Percentiles rank a stretch among this genome's conserved stretches.
Evolutionary conservation across 2,888 invertebrate genomes (phyloP).

Genomic region (Nephrotoma guestfalica): DNA sequence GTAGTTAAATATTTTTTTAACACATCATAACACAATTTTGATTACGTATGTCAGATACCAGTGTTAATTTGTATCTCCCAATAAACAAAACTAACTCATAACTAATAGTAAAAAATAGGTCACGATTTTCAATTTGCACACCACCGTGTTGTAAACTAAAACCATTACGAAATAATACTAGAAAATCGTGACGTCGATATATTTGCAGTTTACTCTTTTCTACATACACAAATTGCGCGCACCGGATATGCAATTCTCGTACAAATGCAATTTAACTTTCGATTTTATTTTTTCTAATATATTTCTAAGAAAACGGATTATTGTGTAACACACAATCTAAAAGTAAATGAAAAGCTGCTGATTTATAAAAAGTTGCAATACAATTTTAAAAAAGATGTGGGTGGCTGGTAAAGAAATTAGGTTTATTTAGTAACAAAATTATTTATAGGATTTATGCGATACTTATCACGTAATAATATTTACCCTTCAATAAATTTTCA

Average conservation of each 20-base stretch:
- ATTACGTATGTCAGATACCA: not conserved
- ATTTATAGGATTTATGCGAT: not conserved
- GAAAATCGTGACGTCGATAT: not conserved
- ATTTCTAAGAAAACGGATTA: not conserved
- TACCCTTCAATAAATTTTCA: not conserved
- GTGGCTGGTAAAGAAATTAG: not conserved
- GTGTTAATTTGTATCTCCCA: too few species aligned
- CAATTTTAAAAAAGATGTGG: not conserved
- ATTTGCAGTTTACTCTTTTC: not conserved
- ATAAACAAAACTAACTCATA: too few species aligned
- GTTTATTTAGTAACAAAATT: not conserved
- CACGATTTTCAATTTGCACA: not conserved
- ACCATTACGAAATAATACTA: not conserved
- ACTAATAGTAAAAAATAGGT: not conserved
- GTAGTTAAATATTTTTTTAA: not conserved
- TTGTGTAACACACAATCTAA: not conserved
- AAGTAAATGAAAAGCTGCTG: not conserved
- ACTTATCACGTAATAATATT: not conserved
- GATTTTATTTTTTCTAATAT: not conserved
- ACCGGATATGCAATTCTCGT: not conserved
- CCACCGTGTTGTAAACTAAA: not conserved
- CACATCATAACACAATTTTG: not conserved
- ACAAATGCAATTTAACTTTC: not conserved
- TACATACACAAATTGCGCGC: not conserved
- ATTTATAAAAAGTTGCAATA: not conserved